phyloP scores from a whole-genome alignment of 2,797 vertebrate species.

The Melanitta fusca region DNA sequence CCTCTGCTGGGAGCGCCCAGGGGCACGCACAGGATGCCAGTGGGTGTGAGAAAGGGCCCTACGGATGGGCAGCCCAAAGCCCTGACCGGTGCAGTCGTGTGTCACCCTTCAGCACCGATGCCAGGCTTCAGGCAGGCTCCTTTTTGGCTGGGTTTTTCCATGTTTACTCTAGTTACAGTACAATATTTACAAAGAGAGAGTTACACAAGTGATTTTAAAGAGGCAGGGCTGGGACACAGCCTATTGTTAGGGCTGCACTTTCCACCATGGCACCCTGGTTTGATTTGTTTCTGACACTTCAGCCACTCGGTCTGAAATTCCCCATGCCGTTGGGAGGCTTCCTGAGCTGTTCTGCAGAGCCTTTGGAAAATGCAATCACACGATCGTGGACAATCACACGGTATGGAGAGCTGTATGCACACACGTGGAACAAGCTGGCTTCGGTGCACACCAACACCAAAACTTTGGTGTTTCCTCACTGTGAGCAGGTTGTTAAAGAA shows the following conservation, averaged over 20 bases:
- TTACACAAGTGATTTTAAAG: constrained; percentile 24
- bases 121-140: constrained; percentile 5
- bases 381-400: fast-evolving
- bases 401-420: fast-evolving
- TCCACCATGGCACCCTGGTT: fast-evolving
- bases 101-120: neutral
- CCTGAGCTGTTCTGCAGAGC: neutral
- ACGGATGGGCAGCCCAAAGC: neutral
- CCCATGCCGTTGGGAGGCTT: neutral
- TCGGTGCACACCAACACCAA: neutral
- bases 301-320: neutral
- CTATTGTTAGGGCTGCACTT: neutral
- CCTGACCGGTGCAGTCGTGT: neutral
- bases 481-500: neutral
- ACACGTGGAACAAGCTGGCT: neutral
- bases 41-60: constrained; percentile 62
- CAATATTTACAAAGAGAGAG: neutral
- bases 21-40: constrained; percentile 51
- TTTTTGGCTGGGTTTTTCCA: neutral
- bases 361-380: neutral
- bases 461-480: neutral
- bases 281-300: neutral
- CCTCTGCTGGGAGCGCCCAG: neutral
- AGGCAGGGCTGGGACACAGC: neutral
- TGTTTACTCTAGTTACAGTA: constrained; percentile 43